These are phyloP conservation scores for Bufo bufo DNA, from an alignment of 2,113 vertebrate genomes.

Conservation along the genomic window DNA sequence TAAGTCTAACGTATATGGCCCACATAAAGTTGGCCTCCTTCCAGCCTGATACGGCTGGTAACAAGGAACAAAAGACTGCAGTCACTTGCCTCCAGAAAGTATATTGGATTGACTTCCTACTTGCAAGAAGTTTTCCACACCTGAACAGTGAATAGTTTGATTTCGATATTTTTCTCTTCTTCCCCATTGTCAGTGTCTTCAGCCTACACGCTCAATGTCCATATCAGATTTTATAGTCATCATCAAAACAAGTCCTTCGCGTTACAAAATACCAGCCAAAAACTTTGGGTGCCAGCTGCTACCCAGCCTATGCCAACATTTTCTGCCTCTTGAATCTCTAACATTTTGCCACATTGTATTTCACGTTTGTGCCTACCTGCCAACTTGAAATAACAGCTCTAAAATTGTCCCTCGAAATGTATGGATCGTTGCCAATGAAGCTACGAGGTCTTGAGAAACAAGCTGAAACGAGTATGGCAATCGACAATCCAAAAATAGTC, in stretches of 20 bases:
- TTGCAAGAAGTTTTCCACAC: background rate
- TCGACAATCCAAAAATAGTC: conserved; percentile 22
- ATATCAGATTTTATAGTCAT: background rate
- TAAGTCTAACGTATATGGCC: no score
- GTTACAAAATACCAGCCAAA: conserved; percentile 32
- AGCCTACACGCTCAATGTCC: conserved; percentile 10
- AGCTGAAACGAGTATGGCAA: background rate
- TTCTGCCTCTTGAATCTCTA: background rate
- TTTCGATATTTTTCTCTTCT: background rate
- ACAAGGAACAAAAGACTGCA: no score
- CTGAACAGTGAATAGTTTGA: background rate
- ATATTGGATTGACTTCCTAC: background rate
- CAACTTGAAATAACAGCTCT: conserved; percentile 35
- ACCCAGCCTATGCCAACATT: conserved; percentile 38
- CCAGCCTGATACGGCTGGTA: no score
- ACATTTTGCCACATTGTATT: conserved; percentile 1
- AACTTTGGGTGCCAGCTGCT: conserved; percentile 35
- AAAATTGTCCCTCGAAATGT: background rate
- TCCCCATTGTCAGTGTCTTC: background rate
- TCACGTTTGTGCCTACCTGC: conserved; percentile 22
- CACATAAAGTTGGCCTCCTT: no score
- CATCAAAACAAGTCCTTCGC: conserved; percentile 10
- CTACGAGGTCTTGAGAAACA: background rate
- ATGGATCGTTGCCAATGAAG: conserved; percentile 23
- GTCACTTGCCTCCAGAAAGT: no score